phyloP scores from a whole-genome alignment of 2,888 invertebrate species.

The Blastobasis adustella region DNA sequence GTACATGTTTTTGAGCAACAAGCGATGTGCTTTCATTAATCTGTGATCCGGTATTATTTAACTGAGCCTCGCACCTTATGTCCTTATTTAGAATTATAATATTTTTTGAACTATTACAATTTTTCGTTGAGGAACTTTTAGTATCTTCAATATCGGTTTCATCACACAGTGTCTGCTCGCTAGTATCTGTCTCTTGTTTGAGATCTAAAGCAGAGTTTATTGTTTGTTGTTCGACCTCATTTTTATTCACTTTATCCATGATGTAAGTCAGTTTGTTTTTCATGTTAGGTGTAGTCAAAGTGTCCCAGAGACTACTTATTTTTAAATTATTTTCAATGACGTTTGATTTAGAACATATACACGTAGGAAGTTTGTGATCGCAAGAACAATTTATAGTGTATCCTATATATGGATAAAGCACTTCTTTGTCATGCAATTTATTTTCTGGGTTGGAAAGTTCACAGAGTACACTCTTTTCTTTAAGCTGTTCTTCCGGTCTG shows the following conservation, averaged over 20 bases:
- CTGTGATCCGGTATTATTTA: too few relatives aligned
- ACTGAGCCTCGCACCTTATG: too few relatives aligned
- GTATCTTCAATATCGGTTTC: constrained; percentile 22
- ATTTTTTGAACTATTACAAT: constrained; percentile 5
- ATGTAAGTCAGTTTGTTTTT: constrained; percentile 36
- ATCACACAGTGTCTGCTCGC: constrained; percentile 2
- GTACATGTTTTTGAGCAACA: constrained; percentile 10
- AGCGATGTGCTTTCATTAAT: too few relatives aligned
- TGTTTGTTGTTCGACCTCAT: constrained; percentile 1
- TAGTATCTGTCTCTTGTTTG: constrained; percentile 17
- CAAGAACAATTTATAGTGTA: constrained; percentile 48
- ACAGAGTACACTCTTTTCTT: too few relatives aligned
- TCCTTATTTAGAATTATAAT: background rate
- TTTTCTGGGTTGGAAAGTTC: too few relatives aligned
- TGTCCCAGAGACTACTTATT: constrained; percentile 35
- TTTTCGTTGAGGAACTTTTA: constrained; percentile 24
- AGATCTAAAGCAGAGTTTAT: too few relatives aligned
- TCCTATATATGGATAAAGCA: constrained; percentile 33
- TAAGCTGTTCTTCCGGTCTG: too few relatives aligned
- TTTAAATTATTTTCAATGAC: constrained; percentile 24
- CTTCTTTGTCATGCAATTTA: background rate
- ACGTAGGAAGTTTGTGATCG: constrained; percentile 30
- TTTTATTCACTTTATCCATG: constrained; percentile 24
- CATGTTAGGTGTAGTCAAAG: constrained; percentile 19
- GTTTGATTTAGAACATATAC: constrained; percentile 42